Evolutionary conservation across 1,140 invertebrate species (phyloP).

Genomic region (Drosophila rufa): DNA sequence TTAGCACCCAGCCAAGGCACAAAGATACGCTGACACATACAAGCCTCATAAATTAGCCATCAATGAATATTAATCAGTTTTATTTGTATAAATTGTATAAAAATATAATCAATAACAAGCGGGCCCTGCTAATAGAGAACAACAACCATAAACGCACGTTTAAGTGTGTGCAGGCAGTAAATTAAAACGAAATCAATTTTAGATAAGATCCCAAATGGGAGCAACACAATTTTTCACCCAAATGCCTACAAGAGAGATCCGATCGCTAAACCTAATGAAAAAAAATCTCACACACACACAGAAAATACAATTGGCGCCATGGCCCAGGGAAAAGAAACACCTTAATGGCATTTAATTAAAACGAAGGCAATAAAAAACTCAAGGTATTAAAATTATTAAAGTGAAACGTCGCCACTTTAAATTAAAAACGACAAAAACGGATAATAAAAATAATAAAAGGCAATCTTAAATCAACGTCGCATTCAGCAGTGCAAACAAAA

Average conservation of each 20-base stretch:
- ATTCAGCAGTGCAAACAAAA: slow-evolving; percentile 58
- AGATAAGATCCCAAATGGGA: slow-evolving; percentile 52
- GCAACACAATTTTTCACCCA: slow-evolving; percentile 44
- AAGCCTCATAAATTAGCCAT: slow-evolving; percentile 56
- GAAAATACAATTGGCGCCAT: slow-evolving; percentile 37
- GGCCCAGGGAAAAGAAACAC: slow-evolving; percentile 42
- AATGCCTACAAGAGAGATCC: slow-evolving; percentile 33
- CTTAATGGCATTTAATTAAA: slow-evolving; percentile 65
- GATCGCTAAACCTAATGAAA: slow-evolving; percentile 7
- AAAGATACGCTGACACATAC: slow-evolving; percentile 28
- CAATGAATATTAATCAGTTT: slow-evolving; percentile 72
- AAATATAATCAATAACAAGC: slow-evolving; percentile 52
- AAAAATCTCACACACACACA: slow-evolving; percentile 2
- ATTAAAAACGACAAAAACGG: slow-evolving; percentile 50
- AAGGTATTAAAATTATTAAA: slow-evolving; percentile 67
- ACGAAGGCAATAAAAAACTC: slow-evolving; percentile 49
- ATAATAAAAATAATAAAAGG: slow-evolving; percentile 48
- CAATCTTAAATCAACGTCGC: slow-evolving; percentile 52
- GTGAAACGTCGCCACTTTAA: slow-evolving; percentile 61
- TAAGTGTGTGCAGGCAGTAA: slow-evolving; percentile 40
- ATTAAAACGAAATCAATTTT: slow-evolving; percentile 55
- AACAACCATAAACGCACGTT: slow-evolving; percentile 25
- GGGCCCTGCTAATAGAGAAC: slow-evolving; percentile 26
- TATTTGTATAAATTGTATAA: slow-evolving; percentile 72
- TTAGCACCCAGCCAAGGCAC: slow-evolving; percentile 14